phyloP scores from a whole-genome alignment of 2,113 vertebrate species.

The Daubentonia madagascariensis region DNA sequence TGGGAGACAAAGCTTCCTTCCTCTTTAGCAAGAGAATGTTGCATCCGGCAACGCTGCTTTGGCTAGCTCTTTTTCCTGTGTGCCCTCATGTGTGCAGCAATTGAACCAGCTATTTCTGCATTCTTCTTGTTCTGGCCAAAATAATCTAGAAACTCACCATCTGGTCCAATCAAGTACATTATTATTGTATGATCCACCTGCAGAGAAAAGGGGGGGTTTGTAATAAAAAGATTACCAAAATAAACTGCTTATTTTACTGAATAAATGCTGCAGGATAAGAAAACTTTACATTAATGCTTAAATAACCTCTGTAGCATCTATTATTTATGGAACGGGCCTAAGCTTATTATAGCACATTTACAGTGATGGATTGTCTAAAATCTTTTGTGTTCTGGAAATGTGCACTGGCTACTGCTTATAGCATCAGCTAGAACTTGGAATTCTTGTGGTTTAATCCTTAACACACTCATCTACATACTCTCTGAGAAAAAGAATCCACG shows the following conservation, averaged over 20 bases:
- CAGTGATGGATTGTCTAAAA: neutral
- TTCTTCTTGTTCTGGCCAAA: slow-evolving; percentile 95
- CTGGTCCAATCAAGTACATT: slow-evolving; percentile 96
- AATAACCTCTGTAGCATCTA: neutral
- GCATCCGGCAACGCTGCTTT: neutral
- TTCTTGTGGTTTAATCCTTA: neutral
- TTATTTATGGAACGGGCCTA: neutral
- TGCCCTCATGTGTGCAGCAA: slow-evolving; percentile 92
- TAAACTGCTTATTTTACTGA: neutral
- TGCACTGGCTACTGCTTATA: neutral
- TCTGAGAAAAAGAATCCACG: neutral
- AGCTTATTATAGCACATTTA: neutral
- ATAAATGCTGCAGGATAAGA: neutral
- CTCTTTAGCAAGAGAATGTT: neutral
- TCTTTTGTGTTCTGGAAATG: neutral
- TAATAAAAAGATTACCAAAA: neutral
- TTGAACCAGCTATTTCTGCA: slow-evolving; percentile 87
- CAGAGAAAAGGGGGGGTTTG: neutral
- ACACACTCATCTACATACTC: neutral
- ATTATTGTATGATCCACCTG: slow-evolving; percentile 99
- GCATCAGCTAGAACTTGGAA: neutral
- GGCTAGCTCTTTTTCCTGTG: slow-evolving; percentile 81
- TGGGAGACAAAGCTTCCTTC: neutral
- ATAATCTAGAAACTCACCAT: slow-evolving; percentile 94
- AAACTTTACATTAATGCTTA: neutral